Conservation (phyloP, 1,140 invertebrate genomes). For the Euborellia annulipes region DNA sequence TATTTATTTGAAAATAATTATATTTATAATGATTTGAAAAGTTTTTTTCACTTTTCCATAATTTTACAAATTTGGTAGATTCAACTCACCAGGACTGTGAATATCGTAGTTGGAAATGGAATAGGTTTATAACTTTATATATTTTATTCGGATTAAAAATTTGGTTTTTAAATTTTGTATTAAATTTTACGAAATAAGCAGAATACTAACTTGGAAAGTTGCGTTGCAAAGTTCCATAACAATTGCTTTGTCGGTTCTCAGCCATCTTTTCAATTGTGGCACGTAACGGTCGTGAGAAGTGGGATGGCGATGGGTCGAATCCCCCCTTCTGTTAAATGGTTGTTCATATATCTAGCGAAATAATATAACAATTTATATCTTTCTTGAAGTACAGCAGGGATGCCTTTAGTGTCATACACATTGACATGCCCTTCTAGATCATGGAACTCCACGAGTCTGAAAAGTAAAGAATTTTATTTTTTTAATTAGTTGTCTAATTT, state of each 20-base stretch:
- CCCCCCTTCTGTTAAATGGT: constrained; percentile 44
- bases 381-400: constrained; percentile 3
- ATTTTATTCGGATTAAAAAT: not conserved
- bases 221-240: constrained; percentile 55
- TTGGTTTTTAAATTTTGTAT: not conserved
- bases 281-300: constrained; percentile 27
- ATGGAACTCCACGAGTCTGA: constrained; percentile 47
- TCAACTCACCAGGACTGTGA: no score
- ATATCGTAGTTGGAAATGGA: not conserved
- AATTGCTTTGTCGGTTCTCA: constrained; percentile 55
- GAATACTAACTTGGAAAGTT: constrained; percentile 37
- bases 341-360: constrained; percentile 53
- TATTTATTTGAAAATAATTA: no score
- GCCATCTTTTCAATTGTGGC: constrained; percentile 52
- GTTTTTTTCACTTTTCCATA: not conserved
- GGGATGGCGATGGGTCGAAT: not conserved
- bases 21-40: not conserved
- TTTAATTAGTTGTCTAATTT: no score
- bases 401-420: not conserved
- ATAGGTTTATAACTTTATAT: not conserved
- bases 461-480: constrained; percentile 13
- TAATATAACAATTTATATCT: constrained; percentile 36
- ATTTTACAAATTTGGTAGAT: not conserved
- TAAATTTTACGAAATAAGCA: not conserved
- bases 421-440: constrained; percentile 46